Percentiles rank a stretch among this genome's conserved stretches.
Conservation (phyloP, 2,888 invertebrate species). For the Leptinotarsa juncta region DNA sequence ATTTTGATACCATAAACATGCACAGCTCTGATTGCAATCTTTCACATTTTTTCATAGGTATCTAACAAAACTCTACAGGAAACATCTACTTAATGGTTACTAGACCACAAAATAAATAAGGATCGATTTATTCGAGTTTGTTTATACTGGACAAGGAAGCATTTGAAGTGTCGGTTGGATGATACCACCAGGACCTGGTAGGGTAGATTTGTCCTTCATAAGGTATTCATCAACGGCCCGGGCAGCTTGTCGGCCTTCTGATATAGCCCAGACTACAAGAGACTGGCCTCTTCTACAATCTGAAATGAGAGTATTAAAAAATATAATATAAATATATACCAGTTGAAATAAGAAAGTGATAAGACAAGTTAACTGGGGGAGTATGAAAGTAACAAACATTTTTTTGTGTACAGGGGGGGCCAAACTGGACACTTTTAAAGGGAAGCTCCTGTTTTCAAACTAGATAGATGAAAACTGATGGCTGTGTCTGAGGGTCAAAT, state of each 20-base stretch:
- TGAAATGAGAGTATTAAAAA: slow-evolving; percentile 61
- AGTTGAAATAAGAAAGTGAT: not conserved
- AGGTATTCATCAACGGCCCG: slow-evolving; percentile 91
- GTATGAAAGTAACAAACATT: no score
- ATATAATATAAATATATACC: not conserved
- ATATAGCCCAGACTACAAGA: slow-evolving; percentile 97
- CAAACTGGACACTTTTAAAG: no score
- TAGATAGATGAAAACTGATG: no score
- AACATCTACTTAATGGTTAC: slow-evolving; percentile 1
- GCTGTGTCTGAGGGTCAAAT: no score
- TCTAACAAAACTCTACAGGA: not conserved
- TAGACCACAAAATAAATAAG: not conserved
- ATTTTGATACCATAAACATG: slow-evolving; percentile 7
- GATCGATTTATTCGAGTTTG: not conserved
- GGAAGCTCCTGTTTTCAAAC: no score
- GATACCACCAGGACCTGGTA: slow-evolving; percentile 95
- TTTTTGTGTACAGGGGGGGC: no score
- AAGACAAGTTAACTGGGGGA: no score
- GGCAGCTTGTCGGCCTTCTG: slow-evolving; percentile 98
- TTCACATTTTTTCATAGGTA: not conserved
- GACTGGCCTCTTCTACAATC: slow-evolving; percentile 99
- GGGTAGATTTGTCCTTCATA: slow-evolving; percentile 77
- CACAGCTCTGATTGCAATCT: slow-evolving; percentile 15
- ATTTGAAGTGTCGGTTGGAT: slow-evolving; percentile 65
- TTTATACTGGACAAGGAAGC: slow-evolving; percentile 59